Base-by-base conservation (phyloP, 2,113 vertebrate species). In the Muscicapa adusta region DNA sequence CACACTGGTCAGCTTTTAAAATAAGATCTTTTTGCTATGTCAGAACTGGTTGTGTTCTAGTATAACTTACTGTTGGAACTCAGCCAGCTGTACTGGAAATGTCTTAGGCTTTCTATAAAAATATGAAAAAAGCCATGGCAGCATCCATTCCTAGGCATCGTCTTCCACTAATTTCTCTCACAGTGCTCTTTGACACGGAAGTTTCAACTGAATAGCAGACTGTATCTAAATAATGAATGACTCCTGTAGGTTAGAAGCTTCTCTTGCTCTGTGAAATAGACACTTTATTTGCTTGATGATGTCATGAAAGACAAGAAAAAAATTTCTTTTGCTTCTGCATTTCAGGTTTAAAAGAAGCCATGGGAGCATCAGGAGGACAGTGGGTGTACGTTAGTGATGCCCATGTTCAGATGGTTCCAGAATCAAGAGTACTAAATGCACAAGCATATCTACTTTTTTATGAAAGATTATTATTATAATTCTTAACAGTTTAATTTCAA, bases 381-480 rank as follows among this genome's bases (percentile, higher is more conserved):
- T 99, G 99, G 99, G 98, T 99, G 12, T 99, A 99, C 23, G 97
- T 99, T 83, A 99, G 99, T 60, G 99, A 99, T 94, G 98, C 99
- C 85, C 98, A 98, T 0, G 98, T 99, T 94, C 99, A 99, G 95
- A 97, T 98, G 73, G 99, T 99, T 96, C 98, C 99, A 29, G 99
- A 99, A 96, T 99, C 99, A 81, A 98, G 99, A 98, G 99, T 99
- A 58, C 98, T 99, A 71, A 98, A 98, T 97, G 99, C 99, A 98
- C 99, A 99, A 98, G 99, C 99, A 6, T 99, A 99, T 96, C 98
- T 99, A 97, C 99, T 99, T 94, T 99, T 99, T 97, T 99, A 99
- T 92, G 99, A 99, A 98, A 99, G 98, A 97, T 95, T 99, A 77
- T 96, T 97, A 34, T 97, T 97, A 78, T 89, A 87, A 80, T 89